Evolutionary conservation across 2,113 vertebrate species (phyloP).

Genomic region (Tauraco erythrolophus): DNA sequence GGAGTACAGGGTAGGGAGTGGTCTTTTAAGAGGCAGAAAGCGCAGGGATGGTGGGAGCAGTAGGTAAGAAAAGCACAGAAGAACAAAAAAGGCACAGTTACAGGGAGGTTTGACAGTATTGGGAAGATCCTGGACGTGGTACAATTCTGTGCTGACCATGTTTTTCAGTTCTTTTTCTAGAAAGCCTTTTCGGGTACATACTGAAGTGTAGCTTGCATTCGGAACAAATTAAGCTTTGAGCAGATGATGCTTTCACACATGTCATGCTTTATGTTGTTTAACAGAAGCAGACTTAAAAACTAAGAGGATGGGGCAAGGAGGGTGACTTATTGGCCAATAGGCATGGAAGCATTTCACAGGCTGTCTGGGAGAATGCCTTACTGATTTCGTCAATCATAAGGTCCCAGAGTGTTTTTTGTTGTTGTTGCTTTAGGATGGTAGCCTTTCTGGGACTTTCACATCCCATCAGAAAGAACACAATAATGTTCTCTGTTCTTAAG

Average conservation of each 20-base stretch:
- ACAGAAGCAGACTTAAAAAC: background rate
- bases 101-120: background rate
- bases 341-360: background rate
- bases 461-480: background rate
- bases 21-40: background rate
- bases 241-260: fast-evolving
- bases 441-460: background rate
- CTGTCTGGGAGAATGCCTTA: background rate
- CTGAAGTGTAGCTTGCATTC: fast-evolving
- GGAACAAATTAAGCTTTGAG: background rate
- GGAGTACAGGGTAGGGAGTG: background rate
- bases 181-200: background rate
- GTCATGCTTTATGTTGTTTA: background rate
- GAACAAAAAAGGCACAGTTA: background rate
- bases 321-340: background rate
- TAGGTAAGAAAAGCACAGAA: background rate
- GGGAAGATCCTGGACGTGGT: background rate
- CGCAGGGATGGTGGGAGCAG: background rate
- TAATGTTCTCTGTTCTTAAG: background rate
- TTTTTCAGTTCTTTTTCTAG: background rate
- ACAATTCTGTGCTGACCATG: background rate
- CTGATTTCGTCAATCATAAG: background rate
- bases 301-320: background rate
- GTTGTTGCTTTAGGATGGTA: background rate
- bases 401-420: background rate